Percentiles rank a stretch among this genome's conserved stretches.
Conservation (phyloP, 2,113 vertebrate species). For the Cephalopterus ornatus region DNA sequence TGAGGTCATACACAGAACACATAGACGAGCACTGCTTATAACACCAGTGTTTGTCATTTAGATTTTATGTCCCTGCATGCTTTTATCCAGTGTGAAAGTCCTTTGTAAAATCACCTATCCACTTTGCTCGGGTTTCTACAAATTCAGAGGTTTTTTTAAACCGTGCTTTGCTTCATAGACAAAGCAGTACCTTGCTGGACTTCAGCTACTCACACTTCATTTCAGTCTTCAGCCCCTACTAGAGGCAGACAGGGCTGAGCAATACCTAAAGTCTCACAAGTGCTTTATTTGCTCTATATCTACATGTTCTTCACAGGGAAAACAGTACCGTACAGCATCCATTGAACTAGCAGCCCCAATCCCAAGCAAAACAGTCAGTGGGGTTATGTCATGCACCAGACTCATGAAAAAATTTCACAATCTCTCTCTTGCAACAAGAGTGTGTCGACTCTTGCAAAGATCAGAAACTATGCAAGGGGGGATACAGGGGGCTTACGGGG, state of each 20-base stretch:
- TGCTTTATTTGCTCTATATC: not conserved
- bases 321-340: accelerated
- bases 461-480: not conserved
- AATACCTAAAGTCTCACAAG: not conserved
- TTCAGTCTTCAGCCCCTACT: not conserved
- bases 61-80: not conserved
- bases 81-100: not conserved
- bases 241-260: not conserved
- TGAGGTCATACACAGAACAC: not conserved
- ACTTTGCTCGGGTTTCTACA: not conserved
- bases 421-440: not conserved
- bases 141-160: not conserved
- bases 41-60: not conserved
- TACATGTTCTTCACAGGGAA: not conserved
- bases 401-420: not conserved
- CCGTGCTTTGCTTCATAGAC: not conserved
- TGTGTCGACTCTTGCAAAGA: not conserved
- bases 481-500: accelerated
- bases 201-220: not conserved
- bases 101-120: not conserved
- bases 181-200: not conserved
- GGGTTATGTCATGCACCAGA: no score
- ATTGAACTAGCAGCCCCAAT: not conserved
- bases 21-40: not conserved
- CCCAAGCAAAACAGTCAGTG: not conserved